Base-by-base conservation (phyloP, 2,797 vertebrate genomes). In the Salmo trutta region DNA sequence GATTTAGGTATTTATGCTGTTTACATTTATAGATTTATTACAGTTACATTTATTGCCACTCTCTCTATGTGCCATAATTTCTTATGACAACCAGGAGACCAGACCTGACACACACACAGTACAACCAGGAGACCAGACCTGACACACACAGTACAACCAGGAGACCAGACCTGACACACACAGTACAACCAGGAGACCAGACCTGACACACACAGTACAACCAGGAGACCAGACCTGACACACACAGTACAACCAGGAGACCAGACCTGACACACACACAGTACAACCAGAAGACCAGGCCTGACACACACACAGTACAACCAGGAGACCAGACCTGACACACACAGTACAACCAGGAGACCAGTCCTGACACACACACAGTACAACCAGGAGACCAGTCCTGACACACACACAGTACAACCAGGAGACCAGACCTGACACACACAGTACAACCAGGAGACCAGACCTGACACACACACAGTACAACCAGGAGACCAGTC, bases 1-100 rank as follows among this genome's bases (percentile, higher is more conserved):
- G 71, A 64, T 74, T 6, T 15, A 51, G 73, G 29, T 67, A 72
- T 78, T 73, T 79, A 64, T 59, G 15, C 76, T 69, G 53, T 15
- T 31, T 75, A 21, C 52, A 15, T 36, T 29, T n/a, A 41, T 29
- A 62, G 16, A 52, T 77, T n/a, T 65, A 41, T 70, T 67, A 70
- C 52, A 59, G 31, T 73, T 62, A 56, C 27, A 59, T 59, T 73
- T 73, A 56, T 36, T 59, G 27, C 53, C 17, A 29, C 53, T 33
- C 31, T 29, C 27, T 36, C 19, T 69, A n/a, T 36, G 8, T 69
- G 27, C 29, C 19, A 19, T 69, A 16, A 5, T 17, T 10, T 64
- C 24, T 7, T 64, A 64, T 12, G 12, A 47, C 41, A 24, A 27
- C 59, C n/a, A 64, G 19, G n/a, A 12, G 24, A 24, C 21, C 21